Percentiles rank a stretch among this genome's conserved stretches.
phyloP scores from a whole-genome alignment of 2,113 vertebrate species.

The Mesembrinibis cayennensis region DNA sequence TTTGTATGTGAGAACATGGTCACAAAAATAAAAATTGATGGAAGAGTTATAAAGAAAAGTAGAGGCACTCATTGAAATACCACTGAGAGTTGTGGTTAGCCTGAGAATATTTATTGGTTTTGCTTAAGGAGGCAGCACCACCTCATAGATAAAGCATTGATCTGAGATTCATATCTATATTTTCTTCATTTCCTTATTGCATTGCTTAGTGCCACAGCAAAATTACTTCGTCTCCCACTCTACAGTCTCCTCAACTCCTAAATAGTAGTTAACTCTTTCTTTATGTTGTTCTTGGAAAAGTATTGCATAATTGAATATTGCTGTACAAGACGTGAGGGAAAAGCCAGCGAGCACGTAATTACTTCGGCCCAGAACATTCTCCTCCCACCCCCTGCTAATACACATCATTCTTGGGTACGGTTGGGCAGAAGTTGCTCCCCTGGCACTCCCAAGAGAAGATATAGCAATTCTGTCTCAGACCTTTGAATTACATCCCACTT shows the following conservation, averaged over 20 bases:
- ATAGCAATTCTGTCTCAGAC: background rate
- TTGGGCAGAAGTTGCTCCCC: background rate
- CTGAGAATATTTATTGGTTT: background rate
- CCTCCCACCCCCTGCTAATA: background rate
- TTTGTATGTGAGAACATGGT: background rate
- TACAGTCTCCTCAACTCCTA: background rate
- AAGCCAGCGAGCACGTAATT: background rate
- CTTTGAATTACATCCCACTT: background rate
- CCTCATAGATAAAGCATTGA: background rate
- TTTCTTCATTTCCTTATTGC: background rate
- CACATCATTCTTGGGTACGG: background rate
- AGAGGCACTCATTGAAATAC: background rate
- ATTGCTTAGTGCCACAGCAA: background rate
- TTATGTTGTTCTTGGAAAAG: background rate
- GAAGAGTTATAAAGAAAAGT: background rate
- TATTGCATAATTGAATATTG: background rate
- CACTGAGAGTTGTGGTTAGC: background rate
- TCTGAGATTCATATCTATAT: background rate
- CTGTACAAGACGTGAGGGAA: background rate
- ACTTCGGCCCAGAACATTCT: background rate
- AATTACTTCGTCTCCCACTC: background rate
- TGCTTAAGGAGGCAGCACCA: background rate
- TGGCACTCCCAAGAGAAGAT: background rate
- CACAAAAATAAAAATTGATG: background rate
- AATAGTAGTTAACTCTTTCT: background rate